These are phyloP conservation scores for Chaitophorus viminalis DNA, from an alignment of 2,888 invertebrate species.

Conservation along the genomic window DNA sequence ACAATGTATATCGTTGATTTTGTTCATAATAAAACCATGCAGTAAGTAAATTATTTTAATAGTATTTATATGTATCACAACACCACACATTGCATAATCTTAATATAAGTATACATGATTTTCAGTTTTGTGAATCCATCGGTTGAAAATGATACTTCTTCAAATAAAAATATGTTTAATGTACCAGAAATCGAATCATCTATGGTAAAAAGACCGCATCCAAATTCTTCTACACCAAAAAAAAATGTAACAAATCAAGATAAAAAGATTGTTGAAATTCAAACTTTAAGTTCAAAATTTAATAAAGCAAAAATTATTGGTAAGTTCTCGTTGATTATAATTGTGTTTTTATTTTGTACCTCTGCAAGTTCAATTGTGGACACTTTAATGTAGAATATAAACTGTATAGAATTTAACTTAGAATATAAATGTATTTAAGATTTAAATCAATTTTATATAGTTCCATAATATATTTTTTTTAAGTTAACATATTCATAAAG, in stretches of 20 bases:
- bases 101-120: not conserved
- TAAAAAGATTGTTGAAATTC: conserved; percentile 52
- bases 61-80: not conserved
- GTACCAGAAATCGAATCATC: conserved; percentile 54
- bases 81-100: too few species aligned
- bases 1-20: conserved; percentile 39
- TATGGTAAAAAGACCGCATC: conserved; percentile 9
- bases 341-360: not conserved
- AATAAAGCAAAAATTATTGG: conserved; percentile 25
- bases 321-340: not conserved
- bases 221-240: conserved; percentile 20
- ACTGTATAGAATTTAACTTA: too few species aligned
- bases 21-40: conserved; percentile 44
- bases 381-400: too few species aligned
- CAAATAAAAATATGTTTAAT: conserved; percentile 33
- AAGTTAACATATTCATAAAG: not conserved
- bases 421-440: not conserved
- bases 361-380: too few species aligned
- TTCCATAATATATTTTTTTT: not conserved
- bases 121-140: conserved; percentile 29
- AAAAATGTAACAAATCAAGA: not conserved
- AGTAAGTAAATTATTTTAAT: conserved; percentile 33
- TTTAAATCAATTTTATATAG: not conserved
- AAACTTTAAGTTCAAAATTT: conserved; percentile 6
- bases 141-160: not conserved